Base-by-base conservation (phyloP, 35 echinoderm and acorn worm species). In the Patiria miniata region DNA sequence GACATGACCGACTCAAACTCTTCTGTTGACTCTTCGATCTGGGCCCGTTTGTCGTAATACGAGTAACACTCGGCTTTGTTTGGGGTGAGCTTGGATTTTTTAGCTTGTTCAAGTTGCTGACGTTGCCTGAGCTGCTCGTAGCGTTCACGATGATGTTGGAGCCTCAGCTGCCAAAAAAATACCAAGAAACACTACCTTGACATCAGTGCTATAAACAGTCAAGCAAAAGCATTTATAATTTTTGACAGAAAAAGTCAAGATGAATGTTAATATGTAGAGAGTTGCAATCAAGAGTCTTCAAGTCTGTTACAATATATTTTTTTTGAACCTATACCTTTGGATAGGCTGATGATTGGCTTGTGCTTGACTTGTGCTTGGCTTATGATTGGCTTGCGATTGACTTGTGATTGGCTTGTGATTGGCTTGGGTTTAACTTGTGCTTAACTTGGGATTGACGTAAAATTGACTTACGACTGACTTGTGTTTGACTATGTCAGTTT, bases 61-160 rank as follows among this genome's bases (percentile, higher is more conserved):
- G 59, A 40, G 79, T 80, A 95, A 39, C 78, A 87, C 16, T 51
- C 38, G 1, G 89, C 28, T 16, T 91, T 86, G 17, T 73, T 68
- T 0, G 93, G 89, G 17, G 91, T n/a, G 28, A 87, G 26, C 14
- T 14, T 30, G 65, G 65, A 39, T 52, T 77, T 32, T 59, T 83
- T 16, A 65, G 4, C 12, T 80, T 78, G 7, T 50, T 77, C 21
- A 51, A 17, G 54, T 84, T 83, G 18, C 22, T 83, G 65, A 1
- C 37, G 57, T 34, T 82, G 38, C 78, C 65, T 84, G 39, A 90
- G 53, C 40, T 91, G 80, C 21, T 87, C 89, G 30, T 91, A 95
- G 17, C 80, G 52, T 14, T 95, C 89, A 51, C 61, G 38, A 34
- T 95, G 89, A 44, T 57, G 32, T n/a, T 55, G 78, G 21, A 95